Evolutionary conservation across 2,888 invertebrate species (phyloP), one percentile per base, ranked within the genome.

Genomic region (Dendrolimus pini): DNA sequence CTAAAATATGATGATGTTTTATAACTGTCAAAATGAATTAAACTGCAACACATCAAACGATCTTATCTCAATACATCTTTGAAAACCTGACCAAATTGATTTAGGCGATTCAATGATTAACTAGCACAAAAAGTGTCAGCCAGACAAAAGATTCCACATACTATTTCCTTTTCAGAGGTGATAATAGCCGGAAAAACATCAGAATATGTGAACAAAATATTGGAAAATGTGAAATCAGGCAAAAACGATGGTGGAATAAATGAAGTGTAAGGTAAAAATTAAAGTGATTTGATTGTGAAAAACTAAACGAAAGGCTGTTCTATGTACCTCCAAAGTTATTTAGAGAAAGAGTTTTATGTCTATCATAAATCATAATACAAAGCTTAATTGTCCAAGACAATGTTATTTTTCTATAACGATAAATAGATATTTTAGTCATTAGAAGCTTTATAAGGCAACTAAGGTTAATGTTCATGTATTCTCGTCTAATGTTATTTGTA

Each of bases 181-280:
- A 95, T 94, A 92, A 96, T 98, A 77, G 98, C 97, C 56, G 98
- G 97, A 57, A 93, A 95, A 71, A 96, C 98, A 55, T 97, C 98
- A 10, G 98, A 98, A 71, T 98, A 96, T 84, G 98, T 99, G 53
- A 98, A 98, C 83, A 94, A 94, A 86, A 94, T 98, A 60, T 89
- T 98, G 83, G 97, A 97, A 61, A 97, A 96, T 80, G 94, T 98
- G 58, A 96, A 94, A 83, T 88, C 93, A 61, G 98, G 97, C 47
- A 94, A 95, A 74, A 93, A 93, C 58, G 94, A 94, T 69, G 95
- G 96, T 66, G 96, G 96, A 57, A 87, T 96, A 64, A 94, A 95
- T 71, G 96, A 96, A 65, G 88, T 95, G 93, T 93, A 76, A 76
- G 72, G 65, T 65, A 67, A 68, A 66, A 60, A 30, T 30, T 30